phyloP scores from a whole-genome alignment of 2,888 invertebrate genomes.

The Brachypalpus laphriformis region DNA sequence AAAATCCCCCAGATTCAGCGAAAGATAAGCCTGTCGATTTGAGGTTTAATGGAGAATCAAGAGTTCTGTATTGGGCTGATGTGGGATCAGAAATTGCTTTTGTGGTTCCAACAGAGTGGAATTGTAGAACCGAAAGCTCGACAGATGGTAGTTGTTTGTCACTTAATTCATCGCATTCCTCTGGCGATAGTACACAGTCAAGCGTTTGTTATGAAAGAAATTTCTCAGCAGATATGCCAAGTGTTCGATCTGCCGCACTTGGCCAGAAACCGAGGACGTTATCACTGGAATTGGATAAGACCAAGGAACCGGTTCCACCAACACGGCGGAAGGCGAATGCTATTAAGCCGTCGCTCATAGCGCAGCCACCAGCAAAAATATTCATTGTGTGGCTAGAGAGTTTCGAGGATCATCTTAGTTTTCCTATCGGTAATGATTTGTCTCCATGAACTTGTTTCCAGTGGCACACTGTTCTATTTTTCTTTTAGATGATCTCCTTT shows the following conservation, averaged over 20 bases:
- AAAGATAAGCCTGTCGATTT: slow-evolving; percentile 84
- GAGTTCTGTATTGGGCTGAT: slow-evolving; percentile 97
- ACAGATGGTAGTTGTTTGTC: slow-evolving; percentile 84
- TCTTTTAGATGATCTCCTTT: slow-evolving; percentile 88
- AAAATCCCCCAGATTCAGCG: slow-evolving; percentile 77
- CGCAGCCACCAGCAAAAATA: slow-evolving; percentile 88
- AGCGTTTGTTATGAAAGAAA: slow-evolving; percentile 75
- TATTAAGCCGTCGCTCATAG: slow-evolving; percentile 84
- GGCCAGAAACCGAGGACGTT: slow-evolving; percentile 87
- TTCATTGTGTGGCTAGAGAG: slow-evolving; percentile 98
- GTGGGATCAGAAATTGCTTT: slow-evolving; percentile 97
- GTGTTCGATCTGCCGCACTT: slow-evolving; percentile 75
- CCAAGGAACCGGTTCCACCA: slow-evolving; percentile 85
- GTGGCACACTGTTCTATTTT: slow-evolving; percentile 17
- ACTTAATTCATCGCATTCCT: slow-evolving; percentile 75
- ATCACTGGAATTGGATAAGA: slow-evolving; percentile 86
- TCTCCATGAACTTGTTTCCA: background rate
- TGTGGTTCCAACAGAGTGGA: slow-evolving; percentile 90
- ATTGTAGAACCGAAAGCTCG: slow-evolving; percentile 82
- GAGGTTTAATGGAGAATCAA: slow-evolving; percentile 92
- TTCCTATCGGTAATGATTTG: slow-evolving; percentile 89
- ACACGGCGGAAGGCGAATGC: slow-evolving; percentile 84
- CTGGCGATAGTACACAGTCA: slow-evolving; percentile 76
- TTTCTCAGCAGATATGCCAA: slow-evolving; percentile 70
- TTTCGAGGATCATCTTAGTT: slow-evolving; percentile 94